These are phyloP conservation scores for Gymnopithys bicolor DNA, from an alignment of 2,797 vertebrate species.

Conservation along the genomic window DNA sequence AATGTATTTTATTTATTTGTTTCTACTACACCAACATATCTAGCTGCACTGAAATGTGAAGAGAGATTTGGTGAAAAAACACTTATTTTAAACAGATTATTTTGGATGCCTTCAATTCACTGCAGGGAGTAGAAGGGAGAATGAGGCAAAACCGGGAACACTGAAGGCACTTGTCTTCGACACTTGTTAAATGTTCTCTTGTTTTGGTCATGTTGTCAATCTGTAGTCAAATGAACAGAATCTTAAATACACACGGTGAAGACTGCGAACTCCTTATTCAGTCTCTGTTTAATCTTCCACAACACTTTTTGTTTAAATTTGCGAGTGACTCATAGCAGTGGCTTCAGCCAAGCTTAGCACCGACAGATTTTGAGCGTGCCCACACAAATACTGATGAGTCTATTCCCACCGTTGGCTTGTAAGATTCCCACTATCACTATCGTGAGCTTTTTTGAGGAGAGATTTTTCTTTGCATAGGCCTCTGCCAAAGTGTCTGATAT, in stretches of 20 bases:
- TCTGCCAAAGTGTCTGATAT: slow-evolving; percentile 11
- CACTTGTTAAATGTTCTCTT: not conserved
- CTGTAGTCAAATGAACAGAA: slow-evolving; percentile 32
- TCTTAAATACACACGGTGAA: slow-evolving; percentile 13
- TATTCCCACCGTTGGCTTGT: slow-evolving; percentile 35
- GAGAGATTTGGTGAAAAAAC: not conserved
- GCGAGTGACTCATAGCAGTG: slow-evolving; percentile 31
- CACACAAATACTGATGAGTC: slow-evolving; percentile 13
- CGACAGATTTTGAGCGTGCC: slow-evolving; percentile 2
- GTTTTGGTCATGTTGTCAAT: slow-evolving; percentile 18
- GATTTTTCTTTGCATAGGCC: not conserved
- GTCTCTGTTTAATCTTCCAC: slow-evolving; percentile 55
- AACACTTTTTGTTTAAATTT: slow-evolving; percentile 58
- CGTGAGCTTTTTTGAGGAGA: not conserved
- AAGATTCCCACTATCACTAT: slow-evolving; percentile 38
- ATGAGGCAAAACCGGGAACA: not conserved
- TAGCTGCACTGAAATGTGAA: not conserved
- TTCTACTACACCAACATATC: not conserved
- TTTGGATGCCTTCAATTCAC: not conserved
- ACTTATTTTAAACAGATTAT: not conserved
- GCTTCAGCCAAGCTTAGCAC: slow-evolving; percentile 56
- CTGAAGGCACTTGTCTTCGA: not conserved
- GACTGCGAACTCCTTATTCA: not conserved
- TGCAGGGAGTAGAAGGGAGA: not conserved
- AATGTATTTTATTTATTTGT: not conserved